A percentile compares a stretch with the other conserved stretches of the same genome.
Evolutionary conservation across 2,113 vertebrate genomes (phyloP).

Genomic region (Nibea albiflora): DNA sequence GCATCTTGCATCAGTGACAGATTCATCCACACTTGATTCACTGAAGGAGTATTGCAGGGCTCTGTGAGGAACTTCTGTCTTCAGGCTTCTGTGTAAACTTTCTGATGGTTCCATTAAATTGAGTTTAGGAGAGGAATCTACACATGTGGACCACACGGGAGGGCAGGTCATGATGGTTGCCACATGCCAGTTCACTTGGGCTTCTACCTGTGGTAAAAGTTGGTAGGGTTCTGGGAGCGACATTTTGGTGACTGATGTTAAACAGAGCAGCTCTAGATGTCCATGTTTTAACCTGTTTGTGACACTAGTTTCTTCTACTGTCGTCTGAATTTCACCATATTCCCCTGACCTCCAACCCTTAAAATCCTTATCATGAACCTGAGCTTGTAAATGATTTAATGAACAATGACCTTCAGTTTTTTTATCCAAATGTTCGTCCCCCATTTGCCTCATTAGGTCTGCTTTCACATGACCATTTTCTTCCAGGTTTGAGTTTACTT

Average conservation of each 20-base stretch:
- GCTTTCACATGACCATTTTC: not conserved
- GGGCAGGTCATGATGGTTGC: constrained; percentile 43
- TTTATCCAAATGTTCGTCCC: not conserved
- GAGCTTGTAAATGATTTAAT: constrained; percentile 9
- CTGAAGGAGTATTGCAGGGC: not conserved
- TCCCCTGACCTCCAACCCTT: not conserved
- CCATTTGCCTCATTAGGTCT: not conserved
- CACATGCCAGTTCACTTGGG: constrained; percentile 31
- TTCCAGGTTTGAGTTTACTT: constrained; percentile 10
- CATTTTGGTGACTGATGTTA: constrained; percentile 45
- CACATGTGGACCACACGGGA: constrained; percentile 51
- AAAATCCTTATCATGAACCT: not conserved
- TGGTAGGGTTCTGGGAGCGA: constrained; percentile 30
- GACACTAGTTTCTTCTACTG: constrained; percentile 1
- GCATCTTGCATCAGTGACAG: not conserved
- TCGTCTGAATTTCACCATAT: not conserved
- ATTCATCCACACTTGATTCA: not conserved
- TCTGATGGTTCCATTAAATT: constrained; percentile 5
- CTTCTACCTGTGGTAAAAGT: constrained; percentile 43
- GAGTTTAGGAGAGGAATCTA: constrained; percentile 36
- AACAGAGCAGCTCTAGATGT: constrained; percentile 27
- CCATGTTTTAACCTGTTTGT: constrained; percentile 43
- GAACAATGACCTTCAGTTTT: constrained; percentile 5
- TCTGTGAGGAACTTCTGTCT: not conserved
- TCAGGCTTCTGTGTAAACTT: not conserved